phyloP scores from a whole-genome alignment of 2,888 invertebrate species.

The Anaspis maculata region DNA sequence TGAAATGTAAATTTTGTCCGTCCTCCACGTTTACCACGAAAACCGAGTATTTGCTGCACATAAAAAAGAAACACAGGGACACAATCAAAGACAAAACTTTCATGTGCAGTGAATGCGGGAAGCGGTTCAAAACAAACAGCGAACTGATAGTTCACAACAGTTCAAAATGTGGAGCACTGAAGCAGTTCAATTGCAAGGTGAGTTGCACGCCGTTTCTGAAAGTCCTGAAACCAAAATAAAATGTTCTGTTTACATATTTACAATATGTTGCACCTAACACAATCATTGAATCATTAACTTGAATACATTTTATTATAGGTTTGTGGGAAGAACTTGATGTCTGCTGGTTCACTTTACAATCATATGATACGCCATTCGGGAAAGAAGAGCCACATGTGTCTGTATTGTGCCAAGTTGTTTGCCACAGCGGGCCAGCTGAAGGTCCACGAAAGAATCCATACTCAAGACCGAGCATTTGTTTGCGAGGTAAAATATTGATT shows the following conservation, averaged over 20 bases:
- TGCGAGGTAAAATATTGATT: slow-evolving; percentile 31
- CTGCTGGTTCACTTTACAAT: slow-evolving; percentile 32
- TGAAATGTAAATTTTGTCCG: slow-evolving; percentile 26
- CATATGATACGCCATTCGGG: slow-evolving; percentile 33
- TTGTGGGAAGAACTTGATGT: slow-evolving; percentile 32
- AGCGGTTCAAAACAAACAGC: slow-evolving; percentile 39
- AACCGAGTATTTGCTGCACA: slow-evolving; percentile 37
- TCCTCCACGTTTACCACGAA: slow-evolving; percentile 31
- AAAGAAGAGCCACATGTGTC: slow-evolving; percentile 29
- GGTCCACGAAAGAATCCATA: slow-evolving; percentile 36
- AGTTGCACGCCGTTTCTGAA: slow-evolving; percentile 1
- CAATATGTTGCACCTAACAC: not conserved
- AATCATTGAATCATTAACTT: slow-evolving; percentile 1
- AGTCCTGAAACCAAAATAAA: not conserved
- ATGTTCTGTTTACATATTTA: slow-evolving; percentile 3
- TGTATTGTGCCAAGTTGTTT: slow-evolving; percentile 36
- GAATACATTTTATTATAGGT: slow-evolving; percentile 19
- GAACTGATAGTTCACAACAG: slow-evolving; percentile 34
- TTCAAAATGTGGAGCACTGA: slow-evolving; percentile 43
- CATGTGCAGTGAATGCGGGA: slow-evolving; percentile 42
- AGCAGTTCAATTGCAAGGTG: slow-evolving; percentile 37
- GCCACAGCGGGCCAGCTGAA: slow-evolving; percentile 32
- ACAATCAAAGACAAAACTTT: slow-evolving; percentile 30
- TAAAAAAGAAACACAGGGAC: slow-evolving; percentile 38
- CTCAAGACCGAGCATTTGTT: slow-evolving; percentile 33